Percentiles rank a stretch among this genome's conserved stretches.
Evolutionary conservation across 2,888 invertebrate species (phyloP).

Genomic region (Apamea monoglypha): DNA sequence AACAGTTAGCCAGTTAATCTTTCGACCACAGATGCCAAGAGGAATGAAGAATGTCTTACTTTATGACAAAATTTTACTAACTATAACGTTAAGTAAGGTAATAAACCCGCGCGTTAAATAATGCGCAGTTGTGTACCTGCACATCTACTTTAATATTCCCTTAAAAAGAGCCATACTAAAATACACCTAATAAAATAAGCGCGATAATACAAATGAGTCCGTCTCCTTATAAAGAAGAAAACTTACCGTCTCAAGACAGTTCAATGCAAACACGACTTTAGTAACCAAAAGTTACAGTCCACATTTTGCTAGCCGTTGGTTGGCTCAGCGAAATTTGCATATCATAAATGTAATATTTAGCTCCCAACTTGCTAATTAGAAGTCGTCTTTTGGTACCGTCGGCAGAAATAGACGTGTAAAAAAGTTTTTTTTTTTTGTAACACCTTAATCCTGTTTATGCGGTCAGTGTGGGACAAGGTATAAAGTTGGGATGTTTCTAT

Average conservation of each 20-base stretch:
- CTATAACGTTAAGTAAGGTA: slow-evolving; percentile 8
- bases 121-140: slow-evolving; percentile 48
- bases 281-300: slow-evolving; percentile 72
- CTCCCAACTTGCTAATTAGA: slow-evolving; percentile 90
- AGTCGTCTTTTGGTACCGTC: slow-evolving; percentile 83
- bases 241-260: slow-evolving; percentile 66
- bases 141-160: slow-evolving; percentile 59
- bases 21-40: neutral
- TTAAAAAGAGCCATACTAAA: slow-evolving; percentile 60
- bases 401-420: slow-evolving; percentile 66
- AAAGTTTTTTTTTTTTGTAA: slow-evolving; percentile 31
- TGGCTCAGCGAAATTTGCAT: slow-evolving; percentile 86
- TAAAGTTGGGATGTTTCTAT: neutral
- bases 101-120: slow-evolving; percentile 40
- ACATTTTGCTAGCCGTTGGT: slow-evolving; percentile 72
- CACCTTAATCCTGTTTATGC: slow-evolving; percentile 46
- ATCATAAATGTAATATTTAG: slow-evolving; percentile 90
- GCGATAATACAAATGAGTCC: slow-evolving; percentile 77
- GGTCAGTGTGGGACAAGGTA: slow-evolving; percentile 27
- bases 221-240: slow-evolving; percentile 76
- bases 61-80: slow-evolving; percentile 34
- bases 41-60: neutral
- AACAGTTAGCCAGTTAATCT: neutral
- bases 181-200: slow-evolving; percentile 74
- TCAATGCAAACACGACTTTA: slow-evolving; percentile 72